phyloP scores from a whole-genome alignment of 1,140 invertebrate species.

The Brachionus calyciflorus region DNA sequence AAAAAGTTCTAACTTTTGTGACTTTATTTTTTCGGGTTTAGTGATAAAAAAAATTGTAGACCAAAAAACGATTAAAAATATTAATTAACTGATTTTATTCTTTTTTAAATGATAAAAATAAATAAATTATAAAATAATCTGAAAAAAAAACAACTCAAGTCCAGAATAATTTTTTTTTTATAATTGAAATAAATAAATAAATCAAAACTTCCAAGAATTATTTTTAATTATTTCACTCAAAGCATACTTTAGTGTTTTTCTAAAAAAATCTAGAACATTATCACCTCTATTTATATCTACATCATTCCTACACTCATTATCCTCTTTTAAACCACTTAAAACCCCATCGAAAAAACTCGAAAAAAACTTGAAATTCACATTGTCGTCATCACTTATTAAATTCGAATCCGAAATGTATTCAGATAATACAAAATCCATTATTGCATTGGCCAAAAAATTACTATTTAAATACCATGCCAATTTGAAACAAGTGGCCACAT shows the following conservation, averaged over 20 bases:
- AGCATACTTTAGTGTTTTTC: conserved; percentile 15
- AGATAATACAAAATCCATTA: conserved; percentile 27
- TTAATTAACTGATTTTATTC: too few species aligned
- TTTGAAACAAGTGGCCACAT: neutral
- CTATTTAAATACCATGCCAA: conserved; percentile 10
- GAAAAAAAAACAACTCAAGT: too few species aligned
- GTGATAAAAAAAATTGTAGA: too few species aligned
- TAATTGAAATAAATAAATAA: too few species aligned
- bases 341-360: neutral
- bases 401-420: neutral
- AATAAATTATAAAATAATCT: too few species aligned
- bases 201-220: conserved; percentile 33
- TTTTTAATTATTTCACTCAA: conserved; percentile 40
- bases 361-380: neutral
- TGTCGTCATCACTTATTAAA: neutral
- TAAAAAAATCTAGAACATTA: neutral
- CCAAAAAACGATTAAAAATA: too few species aligned
- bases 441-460: conserved; percentile 19
- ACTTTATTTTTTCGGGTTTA: too few species aligned
- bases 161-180: too few species aligned
- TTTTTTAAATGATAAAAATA: too few species aligned
- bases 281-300: neutral
- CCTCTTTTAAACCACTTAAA: neutral
- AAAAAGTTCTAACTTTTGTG: too few species aligned
- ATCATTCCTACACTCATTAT: neutral